Conservation (phyloP, 2,113 vertebrate species). For the Apistogramma diplotaenia region DNA sequence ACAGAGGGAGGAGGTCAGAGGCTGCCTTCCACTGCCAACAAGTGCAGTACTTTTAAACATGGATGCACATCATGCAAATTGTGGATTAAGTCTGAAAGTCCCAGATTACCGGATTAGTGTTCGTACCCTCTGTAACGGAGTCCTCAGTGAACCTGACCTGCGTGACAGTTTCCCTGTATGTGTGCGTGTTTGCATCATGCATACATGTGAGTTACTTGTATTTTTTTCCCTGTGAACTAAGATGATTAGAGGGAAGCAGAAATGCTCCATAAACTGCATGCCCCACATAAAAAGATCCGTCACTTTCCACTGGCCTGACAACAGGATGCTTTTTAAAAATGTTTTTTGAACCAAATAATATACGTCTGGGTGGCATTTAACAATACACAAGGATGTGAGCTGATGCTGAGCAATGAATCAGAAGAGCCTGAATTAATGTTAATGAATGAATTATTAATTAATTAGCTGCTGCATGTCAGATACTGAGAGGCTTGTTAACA, state of each 20-base stretch:
- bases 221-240: constrained; percentile 17
- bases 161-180: background rate
- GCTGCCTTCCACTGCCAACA: constrained; percentile 13
- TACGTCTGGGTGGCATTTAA: background rate
- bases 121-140: constrained; percentile 41
- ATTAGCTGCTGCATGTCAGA: background rate
- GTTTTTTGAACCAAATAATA: background rate
- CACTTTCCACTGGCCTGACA: background rate
- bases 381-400: background rate
- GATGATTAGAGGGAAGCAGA: constrained; percentile 45
- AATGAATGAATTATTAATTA: background rate
- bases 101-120: constrained; percentile 69
- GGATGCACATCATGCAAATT: constrained; percentile 11
- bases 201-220: constrained; percentile 2
- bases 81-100: constrained; percentile 61
- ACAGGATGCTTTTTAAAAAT: background rate
- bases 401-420: background rate
- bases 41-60: constrained; percentile 14
- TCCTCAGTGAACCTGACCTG: constrained; percentile 33
- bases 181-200: background rate
- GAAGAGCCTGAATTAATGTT: background rate
- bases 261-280: constrained; percentile 32
- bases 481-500: background rate
- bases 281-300: background rate
- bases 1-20: constrained; percentile 6